A percentile compares a stretch with the other conserved stretches of the same genome.
Evolutionary conservation across 1,140 invertebrate species (phyloP).

Genomic region (Diuraphis noxia): DNA sequence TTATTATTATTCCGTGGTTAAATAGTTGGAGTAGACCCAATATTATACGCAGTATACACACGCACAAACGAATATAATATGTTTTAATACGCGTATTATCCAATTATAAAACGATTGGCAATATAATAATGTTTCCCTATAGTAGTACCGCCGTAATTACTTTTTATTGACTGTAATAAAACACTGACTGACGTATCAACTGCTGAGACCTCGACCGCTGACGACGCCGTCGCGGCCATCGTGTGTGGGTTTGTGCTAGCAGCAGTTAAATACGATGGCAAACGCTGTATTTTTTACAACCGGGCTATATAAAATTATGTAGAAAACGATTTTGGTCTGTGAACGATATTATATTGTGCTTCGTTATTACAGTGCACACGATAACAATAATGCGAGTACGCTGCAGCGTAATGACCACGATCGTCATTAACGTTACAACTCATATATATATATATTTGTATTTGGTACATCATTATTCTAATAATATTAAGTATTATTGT

Average conservation of each 20-base stretch:
- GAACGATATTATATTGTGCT: neutral
- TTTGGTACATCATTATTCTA: neutral
- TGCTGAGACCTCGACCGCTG: neutral
- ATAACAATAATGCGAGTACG: neutral
- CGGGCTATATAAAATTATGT: neutral
- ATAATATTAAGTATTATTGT: neutral
- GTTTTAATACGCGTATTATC: neutral
- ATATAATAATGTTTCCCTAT: neutral
- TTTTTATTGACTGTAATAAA: slow-evolving; percentile 20
- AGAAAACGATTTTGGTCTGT: neutral
- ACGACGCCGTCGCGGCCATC: no score
- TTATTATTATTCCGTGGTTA: neutral
- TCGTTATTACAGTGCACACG: neutral
- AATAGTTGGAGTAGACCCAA: neutral
- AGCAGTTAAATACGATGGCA: neutral
- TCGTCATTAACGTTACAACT: neutral
- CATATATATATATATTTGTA: neutral
- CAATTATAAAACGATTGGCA: slow-evolving; percentile 25
- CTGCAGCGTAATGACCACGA: neutral
- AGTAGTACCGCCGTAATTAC: slow-evolving; percentile 12
- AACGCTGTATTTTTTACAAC: neutral
- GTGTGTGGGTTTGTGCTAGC: neutral
- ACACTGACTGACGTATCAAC: slow-evolving; percentile 9
- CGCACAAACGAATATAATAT: neutral
- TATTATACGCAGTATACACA: neutral